Conservation (phyloP, 2,888 invertebrate genomes). For the Stenotaenia linearis region DNA sequence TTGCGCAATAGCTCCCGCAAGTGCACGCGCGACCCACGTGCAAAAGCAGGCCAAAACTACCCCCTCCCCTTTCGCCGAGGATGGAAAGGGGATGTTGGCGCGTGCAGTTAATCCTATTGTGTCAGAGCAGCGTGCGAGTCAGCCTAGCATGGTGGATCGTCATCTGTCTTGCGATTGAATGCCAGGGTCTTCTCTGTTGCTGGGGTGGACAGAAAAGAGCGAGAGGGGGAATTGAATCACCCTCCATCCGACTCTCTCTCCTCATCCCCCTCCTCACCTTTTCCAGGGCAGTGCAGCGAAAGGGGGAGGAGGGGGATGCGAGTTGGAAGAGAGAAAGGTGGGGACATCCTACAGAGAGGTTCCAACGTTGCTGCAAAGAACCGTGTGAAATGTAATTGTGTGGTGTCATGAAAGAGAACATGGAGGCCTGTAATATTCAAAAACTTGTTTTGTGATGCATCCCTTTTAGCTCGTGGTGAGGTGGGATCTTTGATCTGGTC, state of each 20-base stretch:
- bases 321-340: not conserved
- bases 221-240: constrained; percentile 2
- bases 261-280: not conserved
- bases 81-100: constrained; percentile 13
- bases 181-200: constrained; percentile 18
- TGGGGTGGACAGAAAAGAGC: constrained; percentile 6
- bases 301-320: not conserved
- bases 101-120: constrained; percentile 6
- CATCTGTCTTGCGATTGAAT: constrained; percentile 13
- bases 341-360: constrained; percentile 9
- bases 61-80: not conserved
- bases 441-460: constrained; percentile 4
- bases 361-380: constrained; percentile 9
- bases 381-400: constrained; percentile 4
- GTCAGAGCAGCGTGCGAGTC: constrained; percentile 5
- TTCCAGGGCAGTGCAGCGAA: constrained; percentile 1
- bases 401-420: constrained; percentile 9
- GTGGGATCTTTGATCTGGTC: constrained; percentile 9
- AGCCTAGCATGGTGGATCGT: constrained; percentile 13
- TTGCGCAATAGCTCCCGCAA: constrained; percentile 16
- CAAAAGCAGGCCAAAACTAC: not conserved
- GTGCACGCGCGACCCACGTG: constrained; percentile 28
- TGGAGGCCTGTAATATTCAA: not conserved
- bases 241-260: not conserved
- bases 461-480: not conserved